These are phyloP conservation scores for Heliconius hewitsoni DNA, from an alignment of 1,140 invertebrate species.

Conservation along the genomic window DNA sequence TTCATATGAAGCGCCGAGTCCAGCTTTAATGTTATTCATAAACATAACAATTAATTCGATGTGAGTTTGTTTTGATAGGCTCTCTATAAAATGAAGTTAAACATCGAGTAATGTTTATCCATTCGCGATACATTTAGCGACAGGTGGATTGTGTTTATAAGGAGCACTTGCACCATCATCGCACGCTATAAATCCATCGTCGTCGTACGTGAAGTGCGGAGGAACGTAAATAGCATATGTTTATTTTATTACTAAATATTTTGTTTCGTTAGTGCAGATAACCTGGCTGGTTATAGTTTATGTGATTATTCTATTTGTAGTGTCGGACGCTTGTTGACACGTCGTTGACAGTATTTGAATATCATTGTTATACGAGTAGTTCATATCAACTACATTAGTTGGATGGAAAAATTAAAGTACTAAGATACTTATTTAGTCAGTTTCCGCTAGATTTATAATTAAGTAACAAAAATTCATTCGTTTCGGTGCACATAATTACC, in stretches of 20 bases:
- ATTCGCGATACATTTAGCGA: constrained; percentile 58
- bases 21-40: constrained; percentile 47
- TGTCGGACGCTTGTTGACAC: neutral
- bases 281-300: constrained; percentile 30
- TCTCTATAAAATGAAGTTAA: constrained; percentile 42
- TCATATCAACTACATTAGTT: neutral
- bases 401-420: neutral
- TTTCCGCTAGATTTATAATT: constrained; percentile 25
- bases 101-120: constrained; percentile 50
- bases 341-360: neutral
- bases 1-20: neutral
- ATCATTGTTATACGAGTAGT: neutral
- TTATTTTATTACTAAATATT: constrained; percentile 62
- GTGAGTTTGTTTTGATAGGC: constrained; percentile 52
- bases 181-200: constrained; percentile 62
- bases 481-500: constrained; percentile 71
- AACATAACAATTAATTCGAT: constrained; percentile 51
- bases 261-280: constrained; percentile 51
- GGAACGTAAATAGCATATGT: constrained; percentile 52
- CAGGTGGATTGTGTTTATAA: constrained; percentile 54
- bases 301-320: constrained; percentile 32
- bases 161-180: constrained; percentile 35
- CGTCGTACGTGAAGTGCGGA: constrained; percentile 40
- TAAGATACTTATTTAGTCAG: neutral
- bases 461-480: constrained; percentile 41